These are phyloP conservation scores for Parazoanthus swiftii DNA, from an alignment of 92 coral and sea anemone species.

Conservation along the genomic window DNA sequence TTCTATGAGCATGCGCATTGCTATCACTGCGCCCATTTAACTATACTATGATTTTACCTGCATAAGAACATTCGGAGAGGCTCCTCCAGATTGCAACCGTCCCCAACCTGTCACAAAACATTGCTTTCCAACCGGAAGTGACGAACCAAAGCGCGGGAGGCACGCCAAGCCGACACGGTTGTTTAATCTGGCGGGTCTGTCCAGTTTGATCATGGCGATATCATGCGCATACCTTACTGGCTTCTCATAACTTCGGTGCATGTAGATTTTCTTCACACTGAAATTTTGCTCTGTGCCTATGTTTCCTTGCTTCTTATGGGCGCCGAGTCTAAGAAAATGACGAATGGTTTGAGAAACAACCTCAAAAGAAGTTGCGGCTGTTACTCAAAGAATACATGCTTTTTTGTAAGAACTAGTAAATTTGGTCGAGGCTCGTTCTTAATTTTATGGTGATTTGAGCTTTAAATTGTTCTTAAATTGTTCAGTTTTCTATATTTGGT, in stretches of 20 bases:
- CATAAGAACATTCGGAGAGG: constrained; percentile 3
- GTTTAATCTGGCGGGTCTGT: neutral
- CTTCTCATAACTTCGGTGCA: neutral
- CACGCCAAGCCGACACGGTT: neutral
- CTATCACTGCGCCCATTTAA: too few species aligned
- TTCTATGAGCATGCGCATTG: too few species aligned
- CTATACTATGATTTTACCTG: neutral
- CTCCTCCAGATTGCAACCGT: neutral
- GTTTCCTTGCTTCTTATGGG: neutral
- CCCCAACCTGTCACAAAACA: constrained; percentile 33
- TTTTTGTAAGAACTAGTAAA: too few species aligned
- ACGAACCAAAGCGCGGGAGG: neutral
- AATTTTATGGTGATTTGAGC: too few species aligned
- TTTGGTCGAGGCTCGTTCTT: too few species aligned
- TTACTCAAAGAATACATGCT: too few species aligned
- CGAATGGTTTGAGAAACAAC: too few species aligned
- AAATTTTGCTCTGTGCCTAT: neutral
- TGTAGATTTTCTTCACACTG: constrained; percentile 1
- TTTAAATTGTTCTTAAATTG: too few species aligned
- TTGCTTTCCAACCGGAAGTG: constrained; percentile 5
- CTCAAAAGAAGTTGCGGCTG: neutral
- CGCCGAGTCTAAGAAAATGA: constrained; percentile 6
- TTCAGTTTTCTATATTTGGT: too few species aligned
- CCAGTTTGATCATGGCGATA: constrained; percentile 29
- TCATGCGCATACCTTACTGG: constrained; percentile 6